Conservation (phyloP, 2,888 invertebrate genomes). For the Aleiodes testaceus region DNA sequence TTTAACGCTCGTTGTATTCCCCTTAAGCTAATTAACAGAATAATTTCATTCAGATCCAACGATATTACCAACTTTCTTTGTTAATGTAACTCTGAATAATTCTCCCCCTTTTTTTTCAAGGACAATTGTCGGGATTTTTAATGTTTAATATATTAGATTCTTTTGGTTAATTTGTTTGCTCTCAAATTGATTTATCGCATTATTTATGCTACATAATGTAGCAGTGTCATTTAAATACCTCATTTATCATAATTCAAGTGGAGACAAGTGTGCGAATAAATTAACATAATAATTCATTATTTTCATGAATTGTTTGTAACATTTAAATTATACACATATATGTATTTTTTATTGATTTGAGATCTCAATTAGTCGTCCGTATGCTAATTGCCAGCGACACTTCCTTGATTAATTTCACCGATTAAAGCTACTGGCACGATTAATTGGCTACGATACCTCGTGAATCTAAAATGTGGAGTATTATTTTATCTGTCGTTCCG, state of each 20-base stretch:
- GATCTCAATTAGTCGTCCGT: conserved; percentile 30
- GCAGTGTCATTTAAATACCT: not conserved
- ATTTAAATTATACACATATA: conserved; percentile 4
- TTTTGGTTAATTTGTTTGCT: too few relatives aligned
- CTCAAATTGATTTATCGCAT: not conserved
- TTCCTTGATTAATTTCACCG: conserved; percentile 41
- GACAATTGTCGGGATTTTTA: not conserved
- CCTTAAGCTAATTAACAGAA: conserved; percentile 5
- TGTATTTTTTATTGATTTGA: conserved; percentile 17
- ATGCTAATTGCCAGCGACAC: conserved; percentile 36
- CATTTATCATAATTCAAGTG: not conserved
- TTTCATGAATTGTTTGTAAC: not conserved
- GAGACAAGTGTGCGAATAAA: not conserved
- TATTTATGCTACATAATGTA: not conserved
- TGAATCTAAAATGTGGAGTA: conserved; percentile 19
- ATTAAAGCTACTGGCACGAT: conserved; percentile 30
- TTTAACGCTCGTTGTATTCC: not conserved
- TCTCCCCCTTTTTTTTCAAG: not conserved
- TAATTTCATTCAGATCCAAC: not conserved
- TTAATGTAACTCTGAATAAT: not conserved
- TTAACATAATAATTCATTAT: not conserved
- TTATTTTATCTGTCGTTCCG: conserved; percentile 19
- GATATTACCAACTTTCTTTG: not conserved
- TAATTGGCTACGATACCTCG: conserved; percentile 20
- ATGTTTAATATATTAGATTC: too few relatives aligned